Evolutionary conservation across 2,888 invertebrate species (phyloP).

Genomic region (Drosophila pseudotalamancana): DNA sequence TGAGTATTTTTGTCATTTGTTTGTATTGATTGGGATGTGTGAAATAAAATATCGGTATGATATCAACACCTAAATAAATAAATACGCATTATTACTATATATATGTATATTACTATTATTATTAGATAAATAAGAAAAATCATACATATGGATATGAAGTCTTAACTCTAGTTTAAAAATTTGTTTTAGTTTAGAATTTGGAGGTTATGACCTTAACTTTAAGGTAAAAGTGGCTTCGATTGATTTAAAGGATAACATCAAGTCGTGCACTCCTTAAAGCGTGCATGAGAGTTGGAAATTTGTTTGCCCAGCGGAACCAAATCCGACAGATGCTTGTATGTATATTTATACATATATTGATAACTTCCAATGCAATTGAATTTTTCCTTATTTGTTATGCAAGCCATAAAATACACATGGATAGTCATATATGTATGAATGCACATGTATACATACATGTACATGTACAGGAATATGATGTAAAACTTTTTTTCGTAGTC

Average conservation of each 20-base stretch:
- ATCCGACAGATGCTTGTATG: background rate
- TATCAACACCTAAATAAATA: too few relatives aligned
- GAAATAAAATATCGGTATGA: too few relatives aligned
- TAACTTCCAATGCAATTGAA: background rate
- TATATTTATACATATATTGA: background rate
- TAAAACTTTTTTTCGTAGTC: background rate
- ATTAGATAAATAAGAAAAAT: too few relatives aligned
- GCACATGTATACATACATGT: background rate
- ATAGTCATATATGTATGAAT: background rate
- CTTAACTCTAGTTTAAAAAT: too few relatives aligned
- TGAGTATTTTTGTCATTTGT: too few relatives aligned
- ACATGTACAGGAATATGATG: background rate
- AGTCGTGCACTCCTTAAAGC: background rate
- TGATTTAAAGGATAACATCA: background rate
- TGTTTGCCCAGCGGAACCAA: slow-evolving; percentile 13
- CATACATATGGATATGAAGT: too few relatives aligned
- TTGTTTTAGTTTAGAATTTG: too few relatives aligned
- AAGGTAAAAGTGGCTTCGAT: too few relatives aligned
- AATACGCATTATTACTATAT: too few relatives aligned
- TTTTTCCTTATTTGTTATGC: slow-evolving; percentile 11
- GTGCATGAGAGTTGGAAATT: slow-evolving; percentile 11
- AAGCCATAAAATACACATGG: background rate
- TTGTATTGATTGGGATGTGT: too few relatives aligned
- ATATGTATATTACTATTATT: too few relatives aligned
- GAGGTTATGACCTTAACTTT: too few relatives aligned